Evolutionary conservation across 2,113 vertebrate genomes (phyloP).

Genomic region (Oncorhynchus clarkii): DNA sequence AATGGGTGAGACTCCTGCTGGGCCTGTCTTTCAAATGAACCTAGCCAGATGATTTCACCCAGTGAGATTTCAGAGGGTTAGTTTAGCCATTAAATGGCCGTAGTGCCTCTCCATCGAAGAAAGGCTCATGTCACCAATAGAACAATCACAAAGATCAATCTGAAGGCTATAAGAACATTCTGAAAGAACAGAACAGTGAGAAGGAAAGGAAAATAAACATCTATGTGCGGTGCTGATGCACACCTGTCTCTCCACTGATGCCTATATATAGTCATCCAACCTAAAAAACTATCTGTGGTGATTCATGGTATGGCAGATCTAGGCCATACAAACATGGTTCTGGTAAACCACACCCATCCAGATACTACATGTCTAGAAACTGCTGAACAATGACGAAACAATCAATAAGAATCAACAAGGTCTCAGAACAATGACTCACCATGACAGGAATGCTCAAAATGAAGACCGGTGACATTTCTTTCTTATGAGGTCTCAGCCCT

Average conservation of each 20-base stretch:
- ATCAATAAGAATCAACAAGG: conserved; percentile 8
- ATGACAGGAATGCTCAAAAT: conserved; percentile 52
- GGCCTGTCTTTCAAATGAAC: not conserved
- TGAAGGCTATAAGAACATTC: not conserved
- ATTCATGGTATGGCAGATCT: not conserved
- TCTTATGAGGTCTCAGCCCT: conserved; percentile 10
- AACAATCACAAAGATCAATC: not conserved
- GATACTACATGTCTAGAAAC: conserved; percentile 5
- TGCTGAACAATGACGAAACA: not conserved
- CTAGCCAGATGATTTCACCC: not conserved
- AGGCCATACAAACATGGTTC: not conserved
- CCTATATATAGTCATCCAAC: not conserved
- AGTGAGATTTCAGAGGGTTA: not conserved
- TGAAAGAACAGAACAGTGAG: not conserved
- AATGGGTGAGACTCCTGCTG: not conserved
- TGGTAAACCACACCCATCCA: not conserved
- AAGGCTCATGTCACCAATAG: not conserved
- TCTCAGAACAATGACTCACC: not conserved
- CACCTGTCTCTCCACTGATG: not conserved
- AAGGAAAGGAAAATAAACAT: conserved; percentile 25
- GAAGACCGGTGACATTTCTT: conserved; percentile 45
- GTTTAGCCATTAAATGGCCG: not conserved
- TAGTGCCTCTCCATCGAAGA: not conserved
- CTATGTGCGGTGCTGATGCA: not conserved
- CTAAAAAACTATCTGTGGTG: not conserved